Evolutionary conservation across 2,888 invertebrate species (phyloP).

Genomic region (Elaeidobius kamerunicus): DNA sequence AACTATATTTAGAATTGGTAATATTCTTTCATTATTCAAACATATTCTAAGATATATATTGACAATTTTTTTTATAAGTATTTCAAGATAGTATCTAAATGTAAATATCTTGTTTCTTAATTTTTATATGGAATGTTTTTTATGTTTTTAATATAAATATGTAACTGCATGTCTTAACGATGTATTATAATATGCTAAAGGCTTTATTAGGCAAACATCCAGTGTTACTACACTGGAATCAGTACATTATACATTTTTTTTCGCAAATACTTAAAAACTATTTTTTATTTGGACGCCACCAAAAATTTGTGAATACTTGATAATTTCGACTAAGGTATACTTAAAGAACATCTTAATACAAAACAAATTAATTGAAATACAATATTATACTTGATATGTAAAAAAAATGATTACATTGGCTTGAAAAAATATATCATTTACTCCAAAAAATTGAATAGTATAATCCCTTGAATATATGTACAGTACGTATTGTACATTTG

Average conservation of each 20-base stretch:
- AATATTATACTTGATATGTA: no score
- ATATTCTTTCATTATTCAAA: constrained; percentile 41
- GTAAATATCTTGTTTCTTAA: constrained; percentile 30
- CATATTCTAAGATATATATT: constrained; percentile 46
- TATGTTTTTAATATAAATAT: constrained; percentile 40
- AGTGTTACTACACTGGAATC: constrained; percentile 45
- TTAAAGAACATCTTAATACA: no score
- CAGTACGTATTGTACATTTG: no score
- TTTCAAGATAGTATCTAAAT: constrained; percentile 30
- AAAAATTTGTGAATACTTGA: constrained; percentile 7
- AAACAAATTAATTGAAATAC: no score
- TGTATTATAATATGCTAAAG: constrained; percentile 47
- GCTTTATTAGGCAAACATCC: constrained; percentile 50
- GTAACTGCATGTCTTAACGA: constrained; percentile 43
- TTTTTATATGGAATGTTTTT: constrained; percentile 44
- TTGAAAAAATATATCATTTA: no score
- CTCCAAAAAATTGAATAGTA: no score
- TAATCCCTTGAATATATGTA: no score
- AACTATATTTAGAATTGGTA: constrained; percentile 49
- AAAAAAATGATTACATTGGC: no score
- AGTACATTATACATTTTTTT: constrained; percentile 44
- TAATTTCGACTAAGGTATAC: no score
- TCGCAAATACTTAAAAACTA: constrained; percentile 45
- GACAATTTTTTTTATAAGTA: constrained; percentile 39
- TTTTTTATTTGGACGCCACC: constrained; percentile 9